Base-by-base conservation (phyloP, 2,888 invertebrate species). In the Tyria jacobaeae region DNA sequence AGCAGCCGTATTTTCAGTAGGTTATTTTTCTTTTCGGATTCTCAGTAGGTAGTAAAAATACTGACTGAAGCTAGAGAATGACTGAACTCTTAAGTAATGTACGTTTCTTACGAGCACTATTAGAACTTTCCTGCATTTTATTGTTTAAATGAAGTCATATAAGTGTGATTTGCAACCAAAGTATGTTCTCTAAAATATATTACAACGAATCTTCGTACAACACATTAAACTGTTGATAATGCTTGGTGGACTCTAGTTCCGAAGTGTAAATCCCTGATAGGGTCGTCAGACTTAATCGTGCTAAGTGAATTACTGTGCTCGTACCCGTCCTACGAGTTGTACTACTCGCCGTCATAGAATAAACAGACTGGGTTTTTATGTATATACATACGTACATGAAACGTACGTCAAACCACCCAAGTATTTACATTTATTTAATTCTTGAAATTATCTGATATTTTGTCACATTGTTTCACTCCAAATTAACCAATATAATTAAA, bases 221-320 rank as follows among this genome's bases (percentile, higher is more conserved):
- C 67, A 67, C 64, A 66, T 73, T 75, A 77, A 68, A 68, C 62
- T 71, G 76, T 73, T 77, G 72, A 75, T 76, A 75, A 80, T 74
- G 79, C 75, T 70, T 68, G 64, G 70, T 74, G 79, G 75, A 75
- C 79, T 79, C 78, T 73, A 81, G 83, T 84, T 80, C 77, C 79
- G 78, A 86, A 83, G 86, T 87, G 87, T 86, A 84, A 87, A 88
- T 10, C 75, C 79, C 57, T 75, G 76, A 76, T 76, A 75, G 80
- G 76, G 79, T 79, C 82, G 79, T 79, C 81, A 79, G 82, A 75
- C 83, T 87, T 87, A 88, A 89, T 89, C 87, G 88, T 82, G 79
- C 86, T 89, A 86, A 89, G 88, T 88, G 88, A 87, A 87, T 88
- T 87, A 85, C 83, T 74, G 68, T 73, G 77, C 68, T 56, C 52